phyloP scores from a whole-genome alignment of 2,888 invertebrate genomes.

The Euzetes globulus region DNA sequence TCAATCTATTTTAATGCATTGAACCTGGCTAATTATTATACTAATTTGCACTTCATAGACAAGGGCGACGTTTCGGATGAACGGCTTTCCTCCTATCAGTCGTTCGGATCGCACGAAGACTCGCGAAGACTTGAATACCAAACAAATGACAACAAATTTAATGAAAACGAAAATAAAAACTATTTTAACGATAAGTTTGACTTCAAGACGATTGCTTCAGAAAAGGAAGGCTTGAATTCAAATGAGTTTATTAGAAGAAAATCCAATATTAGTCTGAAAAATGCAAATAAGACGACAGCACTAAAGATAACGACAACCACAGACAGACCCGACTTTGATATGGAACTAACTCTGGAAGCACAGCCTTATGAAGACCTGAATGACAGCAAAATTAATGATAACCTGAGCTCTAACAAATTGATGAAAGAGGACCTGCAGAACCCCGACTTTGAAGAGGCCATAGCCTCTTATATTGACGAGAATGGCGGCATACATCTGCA shows the following conservation, averaged over 20 bases:
- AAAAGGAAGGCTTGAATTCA: no score
- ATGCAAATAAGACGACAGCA: background rate
- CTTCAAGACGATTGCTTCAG: no score
- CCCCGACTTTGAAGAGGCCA: slow-evolving; percentile 40
- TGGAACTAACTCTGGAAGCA: background rate
- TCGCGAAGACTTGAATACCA: background rate
- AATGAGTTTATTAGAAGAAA: no score
- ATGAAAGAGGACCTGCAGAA: slow-evolving; percentile 38
- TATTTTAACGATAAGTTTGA: no score
- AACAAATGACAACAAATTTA: background rate
- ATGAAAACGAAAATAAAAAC: no score
- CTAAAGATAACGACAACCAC: background rate
- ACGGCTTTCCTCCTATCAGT: background rate
- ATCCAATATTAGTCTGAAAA: no score
- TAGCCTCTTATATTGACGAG: slow-evolving; percentile 41
- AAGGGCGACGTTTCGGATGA: background rate
- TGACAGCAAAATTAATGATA: background rate
- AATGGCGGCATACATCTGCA: slow-evolving; percentile 42
- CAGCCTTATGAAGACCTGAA: background rate
- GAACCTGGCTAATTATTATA: no score
- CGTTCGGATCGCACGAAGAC: background rate
- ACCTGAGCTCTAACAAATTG: background rate
- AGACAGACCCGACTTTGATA: background rate
- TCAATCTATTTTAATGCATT: no score
- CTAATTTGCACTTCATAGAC: background rate